Evolutionary conservation across 1,140 invertebrate genomes (phyloP).

Genomic region (Lerema accius): DNA sequence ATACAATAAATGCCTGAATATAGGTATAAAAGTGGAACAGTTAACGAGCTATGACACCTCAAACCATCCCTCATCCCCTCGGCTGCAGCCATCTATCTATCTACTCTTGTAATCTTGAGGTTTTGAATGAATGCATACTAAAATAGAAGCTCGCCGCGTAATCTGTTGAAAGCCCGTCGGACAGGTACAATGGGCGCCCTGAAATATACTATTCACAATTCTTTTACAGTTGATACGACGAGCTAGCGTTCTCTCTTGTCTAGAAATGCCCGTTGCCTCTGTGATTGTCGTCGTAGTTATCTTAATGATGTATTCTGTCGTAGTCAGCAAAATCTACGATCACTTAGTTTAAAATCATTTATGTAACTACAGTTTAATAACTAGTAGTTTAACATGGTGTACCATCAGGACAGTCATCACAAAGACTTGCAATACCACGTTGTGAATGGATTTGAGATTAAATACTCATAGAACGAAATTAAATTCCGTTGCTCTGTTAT

Average conservation of each 20-base stretch:
- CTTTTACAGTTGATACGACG: not conserved
- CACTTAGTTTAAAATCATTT: no score
- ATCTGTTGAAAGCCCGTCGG: constrained; percentile 1
- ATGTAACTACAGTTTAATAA: no score
- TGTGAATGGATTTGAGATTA: no score
- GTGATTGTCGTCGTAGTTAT: no score
- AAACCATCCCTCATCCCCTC: not conserved
- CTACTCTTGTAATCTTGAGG: not conserved
- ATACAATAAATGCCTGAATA: no score
- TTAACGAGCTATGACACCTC: not conserved
- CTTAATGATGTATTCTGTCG: no score
- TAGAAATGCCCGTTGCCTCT: not conserved
- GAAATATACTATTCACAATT: not conserved
- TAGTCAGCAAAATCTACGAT: no score
- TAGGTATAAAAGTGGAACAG: not conserved
- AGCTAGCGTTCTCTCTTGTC: not conserved
- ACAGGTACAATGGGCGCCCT: not conserved
- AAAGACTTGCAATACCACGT: no score
- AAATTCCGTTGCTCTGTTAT: no score
- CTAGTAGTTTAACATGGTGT: no score
- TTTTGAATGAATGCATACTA: constrained; percentile 2
- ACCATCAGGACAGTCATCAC: no score
- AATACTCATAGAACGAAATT: no score
- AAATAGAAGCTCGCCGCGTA: not conserved
- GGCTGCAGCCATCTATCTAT: not conserved